Conservation (phyloP, 1,140 invertebrate species). For the Habropoda laboriosa region DNA sequence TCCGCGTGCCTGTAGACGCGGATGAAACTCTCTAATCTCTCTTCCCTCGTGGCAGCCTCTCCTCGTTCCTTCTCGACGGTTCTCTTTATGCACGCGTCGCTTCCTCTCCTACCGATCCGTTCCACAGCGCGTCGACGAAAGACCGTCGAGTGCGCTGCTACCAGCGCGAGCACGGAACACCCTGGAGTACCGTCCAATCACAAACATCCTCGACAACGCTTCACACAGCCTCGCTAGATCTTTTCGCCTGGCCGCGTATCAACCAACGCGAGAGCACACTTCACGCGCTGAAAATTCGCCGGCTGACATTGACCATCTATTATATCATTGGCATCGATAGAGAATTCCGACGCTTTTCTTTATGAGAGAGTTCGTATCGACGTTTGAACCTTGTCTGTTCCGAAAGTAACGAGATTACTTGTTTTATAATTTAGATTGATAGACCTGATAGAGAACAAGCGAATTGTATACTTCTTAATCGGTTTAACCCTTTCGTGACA, state of each 20-base stretch:
- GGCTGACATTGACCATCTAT: neutral
- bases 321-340: no score
- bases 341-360: neutral
- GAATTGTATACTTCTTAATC: no score
- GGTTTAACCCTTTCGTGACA: no score
- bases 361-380: neutral
- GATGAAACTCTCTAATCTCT: slow-evolving; percentile 16
- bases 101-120: slow-evolving; percentile 4
- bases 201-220: slow-evolving; percentile 38
- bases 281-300: neutral
- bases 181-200: slow-evolving; percentile 3
- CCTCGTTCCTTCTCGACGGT: neutral
- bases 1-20: slow-evolving; percentile 26
- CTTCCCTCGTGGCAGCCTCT: neutral
- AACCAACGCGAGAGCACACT: neutral
- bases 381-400: no score
- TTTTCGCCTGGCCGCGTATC: slow-evolving; percentile 7
- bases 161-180: slow-evolving; percentile 13
- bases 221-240: slow-evolving; percentile 31
- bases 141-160: slow-evolving; percentile 51
- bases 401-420: no score
- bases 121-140: slow-evolving; percentile 46
- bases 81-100: slow-evolving; percentile 12
- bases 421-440: no score
- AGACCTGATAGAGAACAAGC: no score